phyloP scores from a whole-genome alignment of 2,888 invertebrate species.

The Cryptophagus acutangulus region DNA sequence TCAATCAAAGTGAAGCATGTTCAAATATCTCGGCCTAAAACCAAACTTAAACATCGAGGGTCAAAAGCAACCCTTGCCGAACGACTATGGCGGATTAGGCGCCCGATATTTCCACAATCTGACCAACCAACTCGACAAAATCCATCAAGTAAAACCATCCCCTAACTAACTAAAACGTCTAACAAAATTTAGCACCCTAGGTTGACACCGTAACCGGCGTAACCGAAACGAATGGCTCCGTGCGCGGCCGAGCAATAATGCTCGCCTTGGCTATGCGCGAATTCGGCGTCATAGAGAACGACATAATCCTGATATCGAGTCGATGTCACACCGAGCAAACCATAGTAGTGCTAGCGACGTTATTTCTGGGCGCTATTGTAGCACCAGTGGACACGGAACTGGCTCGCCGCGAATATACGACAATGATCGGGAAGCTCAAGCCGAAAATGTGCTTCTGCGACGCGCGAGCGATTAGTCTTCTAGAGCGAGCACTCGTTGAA shows the following conservation, averaged over 20 bases:
- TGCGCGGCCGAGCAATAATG: constrained; percentile 33
- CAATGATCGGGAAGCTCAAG: constrained; percentile 30
- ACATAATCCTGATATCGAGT: constrained; percentile 37
- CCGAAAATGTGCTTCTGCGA: constrained; percentile 42
- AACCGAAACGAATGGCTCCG: constrained; percentile 39
- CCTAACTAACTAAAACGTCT: constrained; percentile 3
- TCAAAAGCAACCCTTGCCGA: constrained; percentile 11
- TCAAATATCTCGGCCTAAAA: no score
- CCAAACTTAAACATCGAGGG: no score
- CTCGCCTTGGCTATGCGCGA: constrained; percentile 34
- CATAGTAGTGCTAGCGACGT: constrained; percentile 34
- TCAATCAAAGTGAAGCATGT: no score
- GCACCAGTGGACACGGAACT: constrained; percentile 36
- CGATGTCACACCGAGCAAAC: constrained; percentile 38
- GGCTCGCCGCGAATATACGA: constrained; percentile 29
- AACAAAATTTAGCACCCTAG: constrained; percentile 22
- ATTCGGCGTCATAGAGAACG: constrained; percentile 30
- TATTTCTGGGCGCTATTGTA: constrained; percentile 38
- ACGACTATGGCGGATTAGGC: constrained; percentile 34
- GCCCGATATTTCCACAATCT: constrained; percentile 30
- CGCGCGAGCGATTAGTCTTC: constrained; percentile 30
- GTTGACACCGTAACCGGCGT: constrained; percentile 35
- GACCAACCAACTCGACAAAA: constrained; percentile 31
- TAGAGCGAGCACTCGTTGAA: constrained; percentile 27
- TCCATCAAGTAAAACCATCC: constrained; percentile 32